Percentiles rank a stretch among this genome's conserved stretches.
Evolutionary conservation across 92 coral and sea anemone genomes (phyloP).

Genomic region (Virgularia gustaviana): DNA sequence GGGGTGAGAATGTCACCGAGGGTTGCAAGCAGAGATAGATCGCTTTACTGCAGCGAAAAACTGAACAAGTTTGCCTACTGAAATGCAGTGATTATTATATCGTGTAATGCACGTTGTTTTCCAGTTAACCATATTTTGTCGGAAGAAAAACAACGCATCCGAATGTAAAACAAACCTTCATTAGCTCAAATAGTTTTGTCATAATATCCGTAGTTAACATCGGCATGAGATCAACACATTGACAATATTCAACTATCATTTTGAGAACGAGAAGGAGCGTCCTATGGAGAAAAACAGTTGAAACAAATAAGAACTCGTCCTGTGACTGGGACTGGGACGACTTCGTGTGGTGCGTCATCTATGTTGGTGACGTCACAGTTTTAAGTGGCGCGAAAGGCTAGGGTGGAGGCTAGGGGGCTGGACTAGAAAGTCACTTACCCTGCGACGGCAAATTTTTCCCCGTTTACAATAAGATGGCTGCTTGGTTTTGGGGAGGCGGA

Average conservation of each 20-base stretch:
- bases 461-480: slow-evolving; percentile 66
- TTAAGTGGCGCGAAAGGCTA: too few species aligned
- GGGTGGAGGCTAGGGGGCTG: neutral
- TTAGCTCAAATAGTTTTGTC: slow-evolving; percentile 90
- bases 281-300: slow-evolving; percentile 35
- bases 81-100: too few species aligned
- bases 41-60: too few species aligned
- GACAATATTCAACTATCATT: slow-evolving; percentile 97
- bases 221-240: slow-evolving; percentile 94
- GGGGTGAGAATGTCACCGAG: too few species aligned
- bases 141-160: neutral
- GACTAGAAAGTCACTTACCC: slow-evolving; percentile 54
- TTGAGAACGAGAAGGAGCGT: slow-evolving; percentile 80
- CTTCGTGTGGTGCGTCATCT: too few species aligned
- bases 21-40: too few species aligned
- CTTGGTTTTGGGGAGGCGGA: slow-evolving; percentile 52
- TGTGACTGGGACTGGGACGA: too few species aligned
- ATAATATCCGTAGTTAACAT: slow-evolving; percentile 93
- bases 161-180: slow-evolving; percentile 61
- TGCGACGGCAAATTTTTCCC: slow-evolving; percentile 76
- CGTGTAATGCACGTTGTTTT: too few species aligned
- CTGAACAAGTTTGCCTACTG: too few species aligned
- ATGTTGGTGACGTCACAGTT: too few species aligned
- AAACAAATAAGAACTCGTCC: neutral
- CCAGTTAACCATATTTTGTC: too few species aligned